Evolutionary conservation across 2,888 invertebrate species (phyloP).

Genomic region (Volucella zonaria): DNA sequence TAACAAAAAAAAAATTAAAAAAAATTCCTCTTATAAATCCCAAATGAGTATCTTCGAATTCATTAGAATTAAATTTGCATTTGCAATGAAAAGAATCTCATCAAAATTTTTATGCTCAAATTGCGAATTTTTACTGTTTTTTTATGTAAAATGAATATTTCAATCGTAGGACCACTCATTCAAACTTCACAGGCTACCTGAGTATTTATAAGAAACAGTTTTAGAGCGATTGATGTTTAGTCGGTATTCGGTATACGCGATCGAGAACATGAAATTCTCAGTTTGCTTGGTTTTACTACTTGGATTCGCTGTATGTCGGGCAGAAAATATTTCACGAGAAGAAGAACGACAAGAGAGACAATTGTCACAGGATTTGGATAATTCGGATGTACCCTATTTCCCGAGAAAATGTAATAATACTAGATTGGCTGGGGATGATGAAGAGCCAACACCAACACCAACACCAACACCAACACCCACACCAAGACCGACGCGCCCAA

Average conservation of each 20-base stretch:
- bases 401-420: not conserved
- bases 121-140: not conserved
- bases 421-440: no score
- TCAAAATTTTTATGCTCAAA: not conserved
- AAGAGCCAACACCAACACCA: no score
- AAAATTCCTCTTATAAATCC: not conserved
- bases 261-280: conserved; percentile 20
- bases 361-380: not conserved
- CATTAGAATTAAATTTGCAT: conserved; percentile 15
- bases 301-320: not conserved
- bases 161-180: not conserved
- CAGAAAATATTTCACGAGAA: not conserved
- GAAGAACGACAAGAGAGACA: not conserved
- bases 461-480: no score
- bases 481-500: no score
- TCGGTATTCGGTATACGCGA: not conserved
- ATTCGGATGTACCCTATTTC: conserved; percentile 5
- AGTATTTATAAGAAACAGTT: conserved; percentile 18
- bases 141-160: not conserved
- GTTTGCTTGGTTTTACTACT: not conserved
- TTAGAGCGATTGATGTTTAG: conserved; percentile 10
- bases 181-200: not conserved
- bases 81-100: not conserved
- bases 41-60: not conserved
- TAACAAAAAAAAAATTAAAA: no score